Conservation (phyloP, 2,113 vertebrate genomes). For the Pica pica region DNA sequence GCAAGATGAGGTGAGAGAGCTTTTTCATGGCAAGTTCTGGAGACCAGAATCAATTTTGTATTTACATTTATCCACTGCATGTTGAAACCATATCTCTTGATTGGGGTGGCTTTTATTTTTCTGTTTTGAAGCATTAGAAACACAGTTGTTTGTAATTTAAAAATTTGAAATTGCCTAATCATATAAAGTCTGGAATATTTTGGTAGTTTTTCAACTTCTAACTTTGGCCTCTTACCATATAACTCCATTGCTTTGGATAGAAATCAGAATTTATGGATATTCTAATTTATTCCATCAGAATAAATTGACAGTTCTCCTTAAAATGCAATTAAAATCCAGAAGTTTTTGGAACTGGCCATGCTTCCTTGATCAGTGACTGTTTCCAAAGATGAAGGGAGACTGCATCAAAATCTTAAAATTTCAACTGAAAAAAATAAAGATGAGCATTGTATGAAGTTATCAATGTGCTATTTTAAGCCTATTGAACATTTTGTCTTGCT, state of each 20-base stretch:
- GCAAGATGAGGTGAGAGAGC: neutral
- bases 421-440: neutral
- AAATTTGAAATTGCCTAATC: neutral
- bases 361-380: neutral
- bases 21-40: neutral
- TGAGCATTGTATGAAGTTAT: neutral
- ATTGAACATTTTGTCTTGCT: neutral
- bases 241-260: neutral
- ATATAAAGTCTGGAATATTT: neutral
- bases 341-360: neutral
- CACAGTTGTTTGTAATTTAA: neutral
- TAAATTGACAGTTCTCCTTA: neutral
- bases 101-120: rapidly evolving
- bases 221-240: neutral
- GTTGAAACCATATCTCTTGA: neutral
- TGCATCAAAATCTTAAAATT: neutral
- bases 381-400: neutral
- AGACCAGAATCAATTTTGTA: neutral
- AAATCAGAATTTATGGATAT: neutral
- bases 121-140: neutral
- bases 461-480: neutral
- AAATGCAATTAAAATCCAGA: neutral
- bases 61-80: neutral
- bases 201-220: neutral
- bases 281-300: neutral